These are phyloP conservation scores for Nesometra sesokonis DNA, from an alignment of 35 echinoderm and acorn worm species.

Conservation along the genomic window DNA sequence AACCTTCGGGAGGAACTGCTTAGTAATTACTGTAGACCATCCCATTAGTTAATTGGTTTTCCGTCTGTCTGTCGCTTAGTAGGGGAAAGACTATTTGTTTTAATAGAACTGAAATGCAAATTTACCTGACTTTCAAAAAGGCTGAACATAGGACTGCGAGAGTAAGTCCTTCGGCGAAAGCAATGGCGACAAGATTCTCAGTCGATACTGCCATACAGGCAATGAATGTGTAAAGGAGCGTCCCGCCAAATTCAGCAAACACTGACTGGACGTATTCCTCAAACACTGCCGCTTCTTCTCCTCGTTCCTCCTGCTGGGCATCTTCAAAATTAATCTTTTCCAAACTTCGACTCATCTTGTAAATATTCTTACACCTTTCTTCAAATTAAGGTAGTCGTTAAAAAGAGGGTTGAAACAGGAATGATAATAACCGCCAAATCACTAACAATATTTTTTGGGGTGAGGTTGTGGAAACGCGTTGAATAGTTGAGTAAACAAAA, in stretches of 20 bases:
- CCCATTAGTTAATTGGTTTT: too few relatives aligned
- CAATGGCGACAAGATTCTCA: slow-evolving; percentile 55
- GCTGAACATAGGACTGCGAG: slow-evolving; percentile 79
- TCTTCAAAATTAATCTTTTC: slow-evolving; percentile 13
- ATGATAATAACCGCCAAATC: neutral
- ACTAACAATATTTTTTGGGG: neutral
- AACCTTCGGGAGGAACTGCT: too few relatives aligned
- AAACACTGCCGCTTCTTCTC: slow-evolving; percentile 48
- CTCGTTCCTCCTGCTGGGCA: neutral
- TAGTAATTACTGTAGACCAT: too few relatives aligned
- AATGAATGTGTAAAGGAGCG: slow-evolving; percentile 61
- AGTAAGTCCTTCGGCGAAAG: slow-evolving; percentile 77
- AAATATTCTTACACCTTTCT: neutral
- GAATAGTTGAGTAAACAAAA: neutral
- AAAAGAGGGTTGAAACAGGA: neutral
- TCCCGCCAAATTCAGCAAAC: slow-evolving; percentile 76
- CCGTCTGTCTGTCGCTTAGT: too few relatives aligned
- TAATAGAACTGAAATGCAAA: too few relatives aligned
- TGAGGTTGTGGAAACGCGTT: neutral
- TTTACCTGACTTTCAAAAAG: slow-evolving; percentile 83
- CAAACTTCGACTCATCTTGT: neutral
- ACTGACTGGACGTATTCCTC: slow-evolving; percentile 90
- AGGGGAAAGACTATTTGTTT: too few relatives aligned
- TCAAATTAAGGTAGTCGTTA: neutral
- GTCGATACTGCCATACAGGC: slow-evolving; percentile 75